Percentiles rank a stretch among this genome's conserved stretches.
Conservation (phyloP, 1,140 invertebrate species). For the Papilio dardanus region DNA sequence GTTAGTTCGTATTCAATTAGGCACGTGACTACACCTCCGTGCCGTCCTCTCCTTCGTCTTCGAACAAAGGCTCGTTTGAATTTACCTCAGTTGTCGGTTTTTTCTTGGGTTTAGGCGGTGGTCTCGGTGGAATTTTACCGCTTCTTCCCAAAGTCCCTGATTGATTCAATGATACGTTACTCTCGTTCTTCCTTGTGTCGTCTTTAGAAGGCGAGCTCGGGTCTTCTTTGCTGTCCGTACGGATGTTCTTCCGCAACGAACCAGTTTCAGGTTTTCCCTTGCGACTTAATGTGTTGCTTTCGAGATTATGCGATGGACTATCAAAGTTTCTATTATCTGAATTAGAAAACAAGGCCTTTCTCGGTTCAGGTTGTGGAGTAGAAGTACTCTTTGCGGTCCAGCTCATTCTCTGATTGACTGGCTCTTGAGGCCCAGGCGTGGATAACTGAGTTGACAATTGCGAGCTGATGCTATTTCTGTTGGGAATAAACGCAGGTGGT, state of each 20-base stretch:
- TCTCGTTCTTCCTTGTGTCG: conserved; percentile 68
- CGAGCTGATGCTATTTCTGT: conserved; percentile 70
- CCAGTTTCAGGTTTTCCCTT: conserved; percentile 77
- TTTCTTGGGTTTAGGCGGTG: conserved; percentile 91
- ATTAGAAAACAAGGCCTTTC: conserved; percentile 61
- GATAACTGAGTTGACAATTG: conserved; percentile 65
- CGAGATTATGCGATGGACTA: conserved; percentile 56
- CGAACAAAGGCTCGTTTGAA: conserved; percentile 87
- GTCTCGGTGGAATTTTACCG: conserved; percentile 90
- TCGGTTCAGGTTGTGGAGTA: conserved; percentile 70
- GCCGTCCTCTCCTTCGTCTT: conserved; percentile 93
- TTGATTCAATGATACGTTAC: conserved; percentile 64
- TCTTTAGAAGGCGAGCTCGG: conserved; percentile 69
- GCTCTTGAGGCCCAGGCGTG: conserved; percentile 73
- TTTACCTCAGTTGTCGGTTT: conserved; percentile 82
- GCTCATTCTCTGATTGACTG: conserved; percentile 71
- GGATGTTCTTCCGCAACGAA: conserved; percentile 67
- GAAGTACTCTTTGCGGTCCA: conserved; percentile 80
- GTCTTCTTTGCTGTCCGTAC: conserved; percentile 63
- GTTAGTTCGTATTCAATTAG: conserved; percentile 50
- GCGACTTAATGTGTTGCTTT: conserved; percentile 64
- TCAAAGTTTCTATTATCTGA: conserved; percentile 60
- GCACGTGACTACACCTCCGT: conserved; percentile 87
- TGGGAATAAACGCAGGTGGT: conserved; percentile 60
- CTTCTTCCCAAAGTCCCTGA: conserved; percentile 75